phyloP scores from a whole-genome alignment of 2,113 vertebrate genomes.

The Himantopus leucocephalus region DNA sequence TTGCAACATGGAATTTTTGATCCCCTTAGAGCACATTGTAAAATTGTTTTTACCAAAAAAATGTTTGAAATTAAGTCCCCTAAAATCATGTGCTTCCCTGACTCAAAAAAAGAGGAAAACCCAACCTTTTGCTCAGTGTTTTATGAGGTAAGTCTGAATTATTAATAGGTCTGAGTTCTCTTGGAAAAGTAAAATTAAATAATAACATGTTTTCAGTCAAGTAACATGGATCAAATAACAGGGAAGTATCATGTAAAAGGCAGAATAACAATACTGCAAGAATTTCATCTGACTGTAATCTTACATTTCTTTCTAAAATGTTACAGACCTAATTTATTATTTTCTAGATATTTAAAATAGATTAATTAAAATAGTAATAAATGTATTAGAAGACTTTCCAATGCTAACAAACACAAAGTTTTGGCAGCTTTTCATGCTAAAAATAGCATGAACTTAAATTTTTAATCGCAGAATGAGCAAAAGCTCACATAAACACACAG shows the following conservation, averaged over 20 bases:
- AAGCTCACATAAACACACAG: background rate
- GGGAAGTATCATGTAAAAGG: background rate
- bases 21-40: background rate
- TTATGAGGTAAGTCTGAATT: background rate
- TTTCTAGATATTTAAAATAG: background rate
- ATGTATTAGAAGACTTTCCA: background rate
- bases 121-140: fast-evolving
- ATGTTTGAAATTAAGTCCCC: background rate
- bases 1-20: background rate
- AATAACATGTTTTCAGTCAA: background rate
- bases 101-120: background rate
- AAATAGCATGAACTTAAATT: background rate
- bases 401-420: background rate
- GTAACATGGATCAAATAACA: background rate
- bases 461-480: background rate
- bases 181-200: background rate
- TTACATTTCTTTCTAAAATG: background rate
- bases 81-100: background rate
- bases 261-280: background rate
- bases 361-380: background rate
- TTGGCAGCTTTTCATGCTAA: background rate
- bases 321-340: background rate
- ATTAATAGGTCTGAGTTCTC: background rate
- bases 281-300: background rate
- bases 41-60: background rate